phyloP scores from a whole-genome alignment of 2,113 vertebrate species.

The Scatophagus argus region DNA sequence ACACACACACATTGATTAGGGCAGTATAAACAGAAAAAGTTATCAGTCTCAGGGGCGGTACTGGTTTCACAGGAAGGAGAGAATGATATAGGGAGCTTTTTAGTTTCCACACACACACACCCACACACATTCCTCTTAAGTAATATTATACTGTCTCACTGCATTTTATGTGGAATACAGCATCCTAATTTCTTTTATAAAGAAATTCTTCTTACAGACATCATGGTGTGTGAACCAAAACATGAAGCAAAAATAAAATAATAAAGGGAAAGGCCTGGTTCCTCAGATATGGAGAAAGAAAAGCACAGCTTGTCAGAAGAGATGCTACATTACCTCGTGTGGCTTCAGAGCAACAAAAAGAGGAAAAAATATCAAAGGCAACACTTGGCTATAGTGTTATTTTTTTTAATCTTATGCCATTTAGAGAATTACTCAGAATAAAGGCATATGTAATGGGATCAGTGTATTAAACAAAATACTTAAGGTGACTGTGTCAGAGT shows the following conservation, averaged over 20 bases:
- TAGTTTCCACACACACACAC: conserved; percentile 21
- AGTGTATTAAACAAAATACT: conserved; percentile 55
- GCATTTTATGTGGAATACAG: conserved; percentile 34
- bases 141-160: conserved; percentile 34
- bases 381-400: background rate
- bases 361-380: conserved; percentile 52
- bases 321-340: conserved; percentile 29
- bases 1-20: conserved; percentile 62
- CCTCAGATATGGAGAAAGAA: conserved; percentile 40
- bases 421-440: conserved; percentile 32
- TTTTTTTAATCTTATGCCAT: conserved; percentile 10
- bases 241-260: conserved; percentile 40
- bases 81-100: conserved; percentile 34
- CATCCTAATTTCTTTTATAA: conserved; percentile 21
- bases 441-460: conserved; percentile 45
- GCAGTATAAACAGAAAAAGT: conserved; percentile 68
- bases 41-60: conserved; percentile 64
- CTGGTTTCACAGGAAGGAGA: conserved; percentile 57
- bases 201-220: conserved; percentile 35
- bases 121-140: conserved; percentile 34
- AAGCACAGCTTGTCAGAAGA: conserved; percentile 50
- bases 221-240: conserved; percentile 19
- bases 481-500: conserved; percentile 30
- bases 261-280: conserved; percentile 27
- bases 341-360: conserved; percentile 37